phyloP scores from a whole-genome alignment of 1,140 invertebrate species.

The Drosophila littoralis region DNA sequence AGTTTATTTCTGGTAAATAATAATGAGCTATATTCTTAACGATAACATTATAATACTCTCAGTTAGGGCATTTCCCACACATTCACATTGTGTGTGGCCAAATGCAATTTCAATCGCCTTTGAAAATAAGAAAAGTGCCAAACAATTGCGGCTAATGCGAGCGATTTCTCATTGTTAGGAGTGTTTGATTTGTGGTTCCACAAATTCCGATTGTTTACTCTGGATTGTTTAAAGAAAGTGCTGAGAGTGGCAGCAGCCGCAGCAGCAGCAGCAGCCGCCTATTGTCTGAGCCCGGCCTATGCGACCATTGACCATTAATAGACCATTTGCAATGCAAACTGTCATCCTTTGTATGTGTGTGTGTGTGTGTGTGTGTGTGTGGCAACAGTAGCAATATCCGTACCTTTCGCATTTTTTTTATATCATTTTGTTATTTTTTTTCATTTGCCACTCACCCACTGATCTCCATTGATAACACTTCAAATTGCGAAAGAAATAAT shows the following conservation, averaged over 20 bases:
- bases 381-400: constrained; percentile 52
- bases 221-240: constrained; percentile 59
- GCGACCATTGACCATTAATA: constrained; percentile 68
- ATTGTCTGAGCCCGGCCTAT: constrained; percentile 56
- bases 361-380: constrained; percentile 7
- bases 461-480: constrained; percentile 66
- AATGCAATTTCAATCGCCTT: constrained; percentile 30
- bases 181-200: constrained; percentile 72
- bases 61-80: not conserved
- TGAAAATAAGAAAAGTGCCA: constrained; percentile 41
- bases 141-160: constrained; percentile 74
- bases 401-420: constrained; percentile 26
- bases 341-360: constrained; percentile 53
- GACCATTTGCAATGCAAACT: constrained; percentile 66
- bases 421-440: constrained; percentile 7
- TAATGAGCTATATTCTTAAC: not conserved
- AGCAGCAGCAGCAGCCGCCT: constrained; percentile 7
- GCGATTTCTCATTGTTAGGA: constrained; percentile 69
- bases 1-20: no score
- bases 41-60: not conserved
- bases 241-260: constrained; percentile 9
- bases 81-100: constrained; percentile 57
- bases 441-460: constrained; percentile 63
- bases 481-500: constrained; percentile 54
- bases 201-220: constrained; percentile 61